Percentiles rank a stretch among this genome's conserved stretches.
These are phyloP conservation scores for Elaphurus davidianus DNA, from an alignment of 2,113 vertebrate genomes.

Conservation along the genomic window DNA sequence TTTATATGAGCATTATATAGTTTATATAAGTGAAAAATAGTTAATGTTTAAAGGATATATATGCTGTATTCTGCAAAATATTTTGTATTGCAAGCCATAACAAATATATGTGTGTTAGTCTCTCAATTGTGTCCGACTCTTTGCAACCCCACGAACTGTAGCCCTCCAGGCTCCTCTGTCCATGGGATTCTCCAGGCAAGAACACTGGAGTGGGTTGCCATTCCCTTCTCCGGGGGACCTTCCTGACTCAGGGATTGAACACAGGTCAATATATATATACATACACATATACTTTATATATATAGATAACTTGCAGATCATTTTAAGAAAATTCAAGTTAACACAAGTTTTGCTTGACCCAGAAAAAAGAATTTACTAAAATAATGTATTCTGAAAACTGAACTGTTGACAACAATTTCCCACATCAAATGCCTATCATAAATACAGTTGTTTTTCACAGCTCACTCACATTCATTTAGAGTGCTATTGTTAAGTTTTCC, in stretches of 20 bases:
- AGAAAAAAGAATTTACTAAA: neutral
- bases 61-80: neutral
- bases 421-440: neutral
- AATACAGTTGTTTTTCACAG: conserved; percentile 8
- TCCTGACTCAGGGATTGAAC: neutral
- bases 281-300: neutral
- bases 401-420: neutral
- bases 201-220: neutral
- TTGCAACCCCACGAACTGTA: rapidly evolving
- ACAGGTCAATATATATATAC: neutral
- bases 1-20: neutral
- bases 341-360: neutral
- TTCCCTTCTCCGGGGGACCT: neutral
- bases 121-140: neutral
- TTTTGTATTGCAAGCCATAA: neutral
- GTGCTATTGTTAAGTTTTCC: neutral
- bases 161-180: neutral
- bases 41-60: neutral
- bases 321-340: conserved; percentile 4
- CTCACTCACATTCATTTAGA: neutral
- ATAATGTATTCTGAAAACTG: conserved; percentile 17
- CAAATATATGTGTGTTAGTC: neutral
- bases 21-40: neutral
- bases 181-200: neutral
- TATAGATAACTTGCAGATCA: neutral